Percentiles rank a stretch among this genome's conserved stretches.
phyloP scores from a whole-genome alignment of 2,888 invertebrate genomes.

The Imbricaverruca yamaguchii region DNA sequence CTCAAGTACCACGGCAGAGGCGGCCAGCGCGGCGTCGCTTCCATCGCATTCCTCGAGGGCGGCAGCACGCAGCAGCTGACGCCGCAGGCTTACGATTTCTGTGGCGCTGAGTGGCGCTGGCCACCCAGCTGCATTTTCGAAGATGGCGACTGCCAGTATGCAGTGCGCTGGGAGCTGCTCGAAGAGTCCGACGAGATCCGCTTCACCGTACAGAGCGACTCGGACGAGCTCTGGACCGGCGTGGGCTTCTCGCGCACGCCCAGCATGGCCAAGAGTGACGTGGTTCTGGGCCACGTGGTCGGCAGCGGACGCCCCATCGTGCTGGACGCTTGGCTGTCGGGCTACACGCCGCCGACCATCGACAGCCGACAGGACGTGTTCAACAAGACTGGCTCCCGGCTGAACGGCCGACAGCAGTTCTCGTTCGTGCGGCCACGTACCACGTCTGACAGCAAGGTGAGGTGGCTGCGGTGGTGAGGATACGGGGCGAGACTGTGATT shows the following conservation, averaged over 20 bases:
- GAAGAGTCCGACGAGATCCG: conserved; percentile 61
- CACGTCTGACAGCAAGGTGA: conserved; percentile 53
- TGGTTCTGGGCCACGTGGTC: conserved; percentile 82
- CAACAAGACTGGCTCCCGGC: conserved; percentile 58
- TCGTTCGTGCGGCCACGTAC: conserved; percentile 68
- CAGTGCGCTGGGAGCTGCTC: conserved; percentile 68
- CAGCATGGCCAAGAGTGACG: conserved; percentile 82
- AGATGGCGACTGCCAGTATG: conserved; percentile 66
- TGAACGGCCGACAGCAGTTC: conserved; percentile 67
- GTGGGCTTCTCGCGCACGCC: conserved; percentile 58
- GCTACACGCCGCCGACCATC: conserved; percentile 52
- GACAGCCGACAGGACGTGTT: conserved; percentile 59
- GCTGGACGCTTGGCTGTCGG: conserved; percentile 80
- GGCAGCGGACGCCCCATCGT: conserved; percentile 54
- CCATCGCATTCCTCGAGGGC: conserved; percentile 40
- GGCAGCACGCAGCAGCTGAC: neutral
- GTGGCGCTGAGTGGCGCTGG: conserved; percentile 69
- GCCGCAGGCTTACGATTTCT: conserved; percentile 42
- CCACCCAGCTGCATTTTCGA: conserved; percentile 60
- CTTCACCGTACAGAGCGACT: conserved; percentile 69
- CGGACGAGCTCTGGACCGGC: conserved; percentile 79
- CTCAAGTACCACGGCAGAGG: conserved; percentile 89
- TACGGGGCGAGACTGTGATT: too few relatives aligned
- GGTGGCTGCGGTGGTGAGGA: neutral
- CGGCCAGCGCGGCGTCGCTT: conserved; percentile 83